phyloP scores from a whole-genome alignment of 1,140 invertebrate genomes.

The Lordiphosa mommai region DNA sequence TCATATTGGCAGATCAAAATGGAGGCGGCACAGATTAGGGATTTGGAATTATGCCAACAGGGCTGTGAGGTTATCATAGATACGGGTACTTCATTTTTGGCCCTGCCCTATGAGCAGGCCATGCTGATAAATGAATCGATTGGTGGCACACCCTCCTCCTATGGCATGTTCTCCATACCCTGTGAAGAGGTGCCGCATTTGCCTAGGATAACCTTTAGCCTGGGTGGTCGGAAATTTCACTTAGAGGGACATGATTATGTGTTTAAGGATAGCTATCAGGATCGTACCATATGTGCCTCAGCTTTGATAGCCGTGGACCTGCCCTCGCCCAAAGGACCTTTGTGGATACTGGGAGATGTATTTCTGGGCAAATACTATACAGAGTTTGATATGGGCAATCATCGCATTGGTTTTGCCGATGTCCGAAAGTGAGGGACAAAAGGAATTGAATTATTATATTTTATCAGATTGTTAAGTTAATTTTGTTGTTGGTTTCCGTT shows the following conservation, averaged over 20 bases:
- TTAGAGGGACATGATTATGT: constrained; percentile 58
- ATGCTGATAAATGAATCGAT: constrained; percentile 58
- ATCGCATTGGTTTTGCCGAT: constrained; percentile 83
- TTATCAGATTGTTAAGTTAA: too few relatives aligned
- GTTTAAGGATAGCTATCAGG: constrained; percentile 37
- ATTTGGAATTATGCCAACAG: constrained; percentile 71
- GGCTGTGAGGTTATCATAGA: constrained; percentile 87
- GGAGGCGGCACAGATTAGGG: constrained; percentile 37
- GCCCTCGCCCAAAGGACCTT: constrained; percentile 48
- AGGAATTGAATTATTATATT: background rate
- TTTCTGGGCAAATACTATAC: constrained; percentile 87
- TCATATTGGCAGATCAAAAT: constrained; percentile 78
- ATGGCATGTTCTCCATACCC: constrained; percentile 45
- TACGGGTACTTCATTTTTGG: constrained; percentile 88
- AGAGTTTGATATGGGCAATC: constrained; percentile 86
- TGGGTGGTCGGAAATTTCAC: constrained; percentile 50
- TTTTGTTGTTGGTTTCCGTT: too few relatives aligned
- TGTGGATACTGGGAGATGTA: constrained; percentile 82
- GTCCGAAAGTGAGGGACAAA: constrained; percentile 20
- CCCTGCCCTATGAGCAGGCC: constrained; percentile 81
- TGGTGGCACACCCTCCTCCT: constrained; percentile 44
- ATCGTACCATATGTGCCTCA: constrained; percentile 44
- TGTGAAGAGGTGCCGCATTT: constrained; percentile 37
- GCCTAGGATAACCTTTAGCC: constrained; percentile 43
- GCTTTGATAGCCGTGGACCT: constrained; percentile 63